Evolutionary conservation across 2,888 invertebrate genomes (phyloP).

Genomic region (Myopa tessellatipennis): DNA sequence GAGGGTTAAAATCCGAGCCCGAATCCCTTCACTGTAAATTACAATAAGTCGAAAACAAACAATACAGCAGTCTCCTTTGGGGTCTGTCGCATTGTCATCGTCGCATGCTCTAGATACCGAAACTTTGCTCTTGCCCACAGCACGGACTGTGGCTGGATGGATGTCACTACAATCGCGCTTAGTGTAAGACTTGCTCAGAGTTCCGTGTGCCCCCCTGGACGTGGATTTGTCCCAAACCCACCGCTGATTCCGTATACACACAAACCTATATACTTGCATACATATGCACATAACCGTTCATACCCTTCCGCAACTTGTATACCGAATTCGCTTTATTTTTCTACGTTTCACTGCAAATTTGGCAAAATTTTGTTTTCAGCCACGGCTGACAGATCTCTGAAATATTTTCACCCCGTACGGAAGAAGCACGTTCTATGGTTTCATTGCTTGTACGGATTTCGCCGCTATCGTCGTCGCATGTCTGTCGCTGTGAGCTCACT

Average conservation of each 20-base stretch:
- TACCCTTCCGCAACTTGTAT: slow-evolving; percentile 20
- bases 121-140: not conserved
- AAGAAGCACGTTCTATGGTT: slow-evolving; percentile 20
- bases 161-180: not conserved
- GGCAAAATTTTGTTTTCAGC: slow-evolving; percentile 12
- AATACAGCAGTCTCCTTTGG: not conserved
- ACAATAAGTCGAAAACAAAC: not conserved
- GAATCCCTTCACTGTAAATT: not conserved
- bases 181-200: not conserved
- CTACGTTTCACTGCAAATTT: slow-evolving; percentile 20
- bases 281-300: not conserved
- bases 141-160: not conserved
- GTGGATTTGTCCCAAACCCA: not conserved
- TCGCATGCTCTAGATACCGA: slow-evolving; percentile 9
- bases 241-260: not conserved
- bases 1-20: slow-evolving; percentile 21
- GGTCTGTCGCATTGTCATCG: not conserved
- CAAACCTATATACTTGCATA: not conserved
- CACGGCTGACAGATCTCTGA: slow-evolving; percentile 12
- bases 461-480: slow-evolving; percentile 19
- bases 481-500: slow-evolving; percentile 26
- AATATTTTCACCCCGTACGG: slow-evolving; percentile 28
- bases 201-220: not conserved
- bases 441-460: slow-evolving; percentile 9
- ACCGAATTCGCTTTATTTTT: slow-evolving; percentile 3